Percentiles rank a stretch among this genome's conserved stretches.
Conservation (phyloP, 2,797 vertebrate species). For the Kryptolebias ocellatus region DNA sequence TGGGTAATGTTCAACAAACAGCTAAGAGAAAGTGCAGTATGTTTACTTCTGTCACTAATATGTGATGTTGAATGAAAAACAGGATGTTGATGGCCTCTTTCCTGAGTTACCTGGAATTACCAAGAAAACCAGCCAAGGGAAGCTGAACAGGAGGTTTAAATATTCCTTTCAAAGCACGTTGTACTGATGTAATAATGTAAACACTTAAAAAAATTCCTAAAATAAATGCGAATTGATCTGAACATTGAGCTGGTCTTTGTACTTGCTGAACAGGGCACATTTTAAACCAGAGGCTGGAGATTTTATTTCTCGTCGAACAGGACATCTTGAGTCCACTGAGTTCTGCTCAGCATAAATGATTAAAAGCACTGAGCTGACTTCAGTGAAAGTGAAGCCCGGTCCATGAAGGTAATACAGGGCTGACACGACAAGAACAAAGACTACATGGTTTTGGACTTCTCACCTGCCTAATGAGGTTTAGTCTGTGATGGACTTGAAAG, state of each 20-base stretch:
- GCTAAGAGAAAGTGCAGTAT: background rate
- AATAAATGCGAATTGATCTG: constrained; percentile 41
- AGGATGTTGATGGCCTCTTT: constrained; percentile 8
- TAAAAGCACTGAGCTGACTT: constrained; percentile 33
- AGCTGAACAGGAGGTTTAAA: constrained; percentile 37
- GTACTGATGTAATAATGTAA: constrained; percentile 19
- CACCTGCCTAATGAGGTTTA: constrained; percentile 80
- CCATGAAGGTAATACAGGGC: constrained; percentile 22
- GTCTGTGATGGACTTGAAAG: constrained; percentile 78
- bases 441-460: constrained; percentile 64
- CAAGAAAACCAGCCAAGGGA: constrained; percentile 24
- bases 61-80: background rate
- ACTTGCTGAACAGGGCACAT: constrained; percentile 10
- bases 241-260: constrained; percentile 34
- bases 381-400: constrained; percentile 48
- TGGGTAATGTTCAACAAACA: too few relatives aligned
- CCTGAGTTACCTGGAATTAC: constrained; percentile 35
- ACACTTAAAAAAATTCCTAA: constrained; percentile 20
- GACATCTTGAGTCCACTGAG: constrained; percentile 34
- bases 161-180: background rate
- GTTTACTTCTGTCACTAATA: background rate
- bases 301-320: constrained; percentile 37
- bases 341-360: constrained; percentile 41
- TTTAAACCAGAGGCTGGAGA: constrained; percentile 25
- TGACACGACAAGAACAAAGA: constrained; percentile 52